A percentile compares a stretch with the other conserved stretches of the same genome.
phyloP scores from a whole-genome alignment of 2,113 vertebrate genomes.

The Platichthys flesus region DNA sequence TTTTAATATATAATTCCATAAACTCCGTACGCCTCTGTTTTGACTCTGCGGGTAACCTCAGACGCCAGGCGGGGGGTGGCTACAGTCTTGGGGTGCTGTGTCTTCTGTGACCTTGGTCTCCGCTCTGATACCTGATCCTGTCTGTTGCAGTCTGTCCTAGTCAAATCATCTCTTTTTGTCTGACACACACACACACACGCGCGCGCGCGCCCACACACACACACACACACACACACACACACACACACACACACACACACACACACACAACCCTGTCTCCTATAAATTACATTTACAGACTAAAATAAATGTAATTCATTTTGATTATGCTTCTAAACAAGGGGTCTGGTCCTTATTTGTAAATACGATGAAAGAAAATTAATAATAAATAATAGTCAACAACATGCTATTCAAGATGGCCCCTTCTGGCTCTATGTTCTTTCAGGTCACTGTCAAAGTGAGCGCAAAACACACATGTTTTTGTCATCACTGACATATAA shows the following conservation, averaged over 20 bases:
- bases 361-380: too few relatives aligned
- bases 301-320: too few relatives aligned
- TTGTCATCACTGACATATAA: too few relatives aligned
- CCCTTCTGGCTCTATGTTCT: too few relatives aligned
- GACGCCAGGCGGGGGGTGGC: conserved; percentile 10
- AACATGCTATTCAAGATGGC: too few relatives aligned
- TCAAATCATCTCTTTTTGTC: conserved; percentile 34
- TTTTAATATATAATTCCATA: background rate
- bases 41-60: conserved; percentile 32
- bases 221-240: conserved; percentile 15
- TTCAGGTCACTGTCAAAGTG: too few relatives aligned
- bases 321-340: too few relatives aligned
- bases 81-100: conserved; percentile 20
- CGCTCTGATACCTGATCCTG: conserved; percentile 67
- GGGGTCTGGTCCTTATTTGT: too few relatives aligned
- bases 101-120: conserved; percentile 39
- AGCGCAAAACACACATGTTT: too few relatives aligned
- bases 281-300: background rate
- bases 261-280: background rate
- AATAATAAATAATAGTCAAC: too few relatives aligned
- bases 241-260: conserved; percentile 16
- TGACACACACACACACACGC: background rate
- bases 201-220: conserved; percentile 8
- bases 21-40: conserved; percentile 11
- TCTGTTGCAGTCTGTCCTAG: conserved; percentile 59